These are phyloP conservation scores for Cataglyphis altisquamis DNA, from an alignment of 2,888 invertebrate genomes.

Conservation along the genomic window DNA sequence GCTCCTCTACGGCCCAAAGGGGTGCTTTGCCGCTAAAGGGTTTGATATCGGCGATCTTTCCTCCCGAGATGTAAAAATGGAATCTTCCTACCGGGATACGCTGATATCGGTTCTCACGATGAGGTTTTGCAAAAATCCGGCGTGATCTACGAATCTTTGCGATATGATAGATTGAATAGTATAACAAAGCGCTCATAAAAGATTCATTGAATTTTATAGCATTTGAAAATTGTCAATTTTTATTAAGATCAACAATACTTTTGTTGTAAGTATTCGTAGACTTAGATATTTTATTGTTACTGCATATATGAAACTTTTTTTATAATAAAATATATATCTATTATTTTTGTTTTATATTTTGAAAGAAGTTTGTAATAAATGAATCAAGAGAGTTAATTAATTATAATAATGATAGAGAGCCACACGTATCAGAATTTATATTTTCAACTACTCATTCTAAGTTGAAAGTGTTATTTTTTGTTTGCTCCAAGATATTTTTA, in stretches of 20 bases:
- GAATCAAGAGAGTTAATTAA: neutral
- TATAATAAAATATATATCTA: neutral
- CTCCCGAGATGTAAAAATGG: conserved; percentile 53
- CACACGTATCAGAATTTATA: neutral
- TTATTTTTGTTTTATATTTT: neutral
- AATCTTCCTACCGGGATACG: conserved; percentile 45
- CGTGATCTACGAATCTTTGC: conserved; percentile 33
- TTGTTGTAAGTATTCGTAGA: conserved; percentile 1
- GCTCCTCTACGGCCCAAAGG: conserved; percentile 68
- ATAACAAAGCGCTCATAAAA: conserved; percentile 32
- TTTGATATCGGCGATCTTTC: conserved; percentile 62
- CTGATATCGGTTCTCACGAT: conserved; percentile 15
- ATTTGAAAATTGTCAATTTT: conserved; percentile 4
- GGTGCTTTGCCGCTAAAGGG: conserved; percentile 65
- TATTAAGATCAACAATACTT: conserved; percentile 3
- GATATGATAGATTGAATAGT: conserved; percentile 24
- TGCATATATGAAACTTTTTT: neutral
- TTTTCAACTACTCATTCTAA: neutral
- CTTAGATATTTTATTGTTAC: neutral
- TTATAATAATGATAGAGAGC: neutral
- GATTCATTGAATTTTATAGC: conserved; percentile 35
- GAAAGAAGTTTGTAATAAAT: neutral
- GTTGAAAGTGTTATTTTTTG: neutral
- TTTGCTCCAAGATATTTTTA: neutral
- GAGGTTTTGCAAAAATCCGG: conserved; percentile 13